These are phyloP conservation scores for Cinclus mexicanus DNA, from an alignment of 2,113 vertebrate genomes.

Conservation along the genomic window DNA sequence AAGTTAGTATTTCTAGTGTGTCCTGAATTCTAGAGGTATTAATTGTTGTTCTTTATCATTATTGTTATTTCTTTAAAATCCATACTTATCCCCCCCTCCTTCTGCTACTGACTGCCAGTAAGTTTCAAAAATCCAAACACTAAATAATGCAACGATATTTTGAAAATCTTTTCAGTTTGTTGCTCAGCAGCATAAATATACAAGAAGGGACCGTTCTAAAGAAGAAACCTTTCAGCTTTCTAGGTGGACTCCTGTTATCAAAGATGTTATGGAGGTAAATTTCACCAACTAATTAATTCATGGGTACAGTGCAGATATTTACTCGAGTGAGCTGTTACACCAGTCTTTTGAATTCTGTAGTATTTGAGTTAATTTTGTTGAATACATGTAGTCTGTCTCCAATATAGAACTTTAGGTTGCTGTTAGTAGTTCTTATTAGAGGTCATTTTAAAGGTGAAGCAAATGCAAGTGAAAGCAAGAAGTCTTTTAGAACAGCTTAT, in stretches of 20 bases:
- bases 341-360: neutral
- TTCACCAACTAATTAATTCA: neutral
- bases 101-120: neutral
- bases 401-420: neutral
- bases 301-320: neutral
- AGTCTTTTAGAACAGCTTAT: neutral
- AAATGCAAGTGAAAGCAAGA: neutral
- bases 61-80: neutral
- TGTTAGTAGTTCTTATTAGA: neutral
- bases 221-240: slow-evolving; percentile 92
- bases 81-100: rapidly evolving
- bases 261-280: slow-evolving; percentile 94
- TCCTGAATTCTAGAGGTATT: neutral
- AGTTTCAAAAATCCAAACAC: neutral
- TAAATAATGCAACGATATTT: neutral
- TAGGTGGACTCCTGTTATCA: slow-evolving; percentile 93
- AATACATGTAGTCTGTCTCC: neutral
- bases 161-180: slow-evolving; percentile 36
- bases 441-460: neutral
- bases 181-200: slow-evolving; percentile 72
- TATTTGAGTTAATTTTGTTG: neutral
- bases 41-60: neutral
- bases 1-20: neutral
- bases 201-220: slow-evolving; percentile 84
- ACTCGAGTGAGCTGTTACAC: neutral